phyloP scores from a whole-genome alignment of 2,113 vertebrate species.

The Trachemys scripta region DNA sequence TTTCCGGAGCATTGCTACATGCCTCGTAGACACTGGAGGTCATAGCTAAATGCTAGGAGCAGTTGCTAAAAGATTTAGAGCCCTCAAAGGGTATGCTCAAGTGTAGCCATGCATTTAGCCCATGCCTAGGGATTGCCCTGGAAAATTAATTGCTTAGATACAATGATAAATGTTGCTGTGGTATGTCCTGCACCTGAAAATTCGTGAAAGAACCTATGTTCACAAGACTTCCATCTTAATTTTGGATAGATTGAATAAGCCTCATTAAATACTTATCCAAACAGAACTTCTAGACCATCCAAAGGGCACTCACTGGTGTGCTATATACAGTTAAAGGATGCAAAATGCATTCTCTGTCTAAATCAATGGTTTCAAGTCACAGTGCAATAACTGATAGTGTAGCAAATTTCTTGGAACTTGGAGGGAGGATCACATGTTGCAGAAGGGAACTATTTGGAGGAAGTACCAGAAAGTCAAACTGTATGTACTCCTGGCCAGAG shows the following conservation, averaged over 20 bases:
- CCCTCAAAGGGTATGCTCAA: neutral
- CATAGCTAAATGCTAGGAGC: neutral
- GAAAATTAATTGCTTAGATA: neutral
- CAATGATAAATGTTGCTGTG: neutral
- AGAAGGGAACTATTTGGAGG: neutral
- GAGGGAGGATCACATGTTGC: neutral
- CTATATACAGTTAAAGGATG: neutral
- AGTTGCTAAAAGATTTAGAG: neutral
- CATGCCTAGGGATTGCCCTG: neutral
- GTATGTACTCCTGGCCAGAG: neutral
- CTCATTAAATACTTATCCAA: neutral
- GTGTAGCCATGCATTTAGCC: neutral
- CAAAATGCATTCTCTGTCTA: neutral
- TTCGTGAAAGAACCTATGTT: neutral
- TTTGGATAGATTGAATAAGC: neutral
- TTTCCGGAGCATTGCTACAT: neutral
- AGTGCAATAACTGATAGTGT: neutral
- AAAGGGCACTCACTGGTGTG: neutral
- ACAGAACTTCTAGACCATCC: neutral
- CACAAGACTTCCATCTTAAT: neutral
- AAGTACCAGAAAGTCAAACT: neutral
- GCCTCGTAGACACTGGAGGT: neutral
- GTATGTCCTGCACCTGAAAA: neutral
- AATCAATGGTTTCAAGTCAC: neutral
- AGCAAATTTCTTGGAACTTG: neutral